Evolutionary conservation across 2,888 invertebrate species (phyloP).

Genomic region (Drosophila emarginata): DNA sequence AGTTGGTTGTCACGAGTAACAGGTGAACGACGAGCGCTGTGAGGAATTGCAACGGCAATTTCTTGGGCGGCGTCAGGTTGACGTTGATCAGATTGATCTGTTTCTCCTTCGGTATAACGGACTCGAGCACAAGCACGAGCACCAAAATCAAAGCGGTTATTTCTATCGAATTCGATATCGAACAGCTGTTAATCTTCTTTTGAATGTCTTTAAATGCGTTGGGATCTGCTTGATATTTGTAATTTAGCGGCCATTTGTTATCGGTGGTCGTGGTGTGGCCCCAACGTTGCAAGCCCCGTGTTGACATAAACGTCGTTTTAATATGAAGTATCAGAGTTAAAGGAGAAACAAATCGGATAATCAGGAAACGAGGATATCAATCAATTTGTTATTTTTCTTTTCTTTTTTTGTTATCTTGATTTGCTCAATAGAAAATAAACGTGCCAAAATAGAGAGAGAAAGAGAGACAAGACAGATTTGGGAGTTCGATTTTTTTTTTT

Average conservation of each 20-base stretch:
- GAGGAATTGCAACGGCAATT: slow-evolving; percentile 54
- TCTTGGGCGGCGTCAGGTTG: slow-evolving; percentile 65
- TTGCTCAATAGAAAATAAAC: background rate
- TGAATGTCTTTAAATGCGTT: background rate
- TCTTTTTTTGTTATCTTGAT: background rate
- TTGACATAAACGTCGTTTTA: slow-evolving; percentile 22
- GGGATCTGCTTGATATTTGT: background rate
- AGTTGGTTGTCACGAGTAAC: slow-evolving; percentile 56
- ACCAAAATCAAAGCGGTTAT: background rate
- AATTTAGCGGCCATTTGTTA: background rate
- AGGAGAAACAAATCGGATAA: slow-evolving; percentile 13
- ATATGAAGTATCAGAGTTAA: background rate
- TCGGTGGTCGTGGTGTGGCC: slow-evolving; percentile 13
- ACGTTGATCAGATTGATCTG: slow-evolving; percentile 19
- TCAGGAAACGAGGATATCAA: background rate
- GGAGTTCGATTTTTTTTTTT: background rate
- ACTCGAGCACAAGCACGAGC: background rate
- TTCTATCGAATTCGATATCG: background rate
- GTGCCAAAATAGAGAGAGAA: slow-evolving; percentile 2
- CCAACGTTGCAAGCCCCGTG: slow-evolving; percentile 16
- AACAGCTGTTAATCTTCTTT: background rate
- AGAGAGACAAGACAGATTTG: background rate
- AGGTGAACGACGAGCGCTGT: slow-evolving; percentile 20
- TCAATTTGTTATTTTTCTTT: slow-evolving; percentile 3
- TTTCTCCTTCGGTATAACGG: slow-evolving; percentile 7